Base-by-base conservation (phyloP, 2,113 vertebrate genomes). In the Catharus fuscescens region DNA sequence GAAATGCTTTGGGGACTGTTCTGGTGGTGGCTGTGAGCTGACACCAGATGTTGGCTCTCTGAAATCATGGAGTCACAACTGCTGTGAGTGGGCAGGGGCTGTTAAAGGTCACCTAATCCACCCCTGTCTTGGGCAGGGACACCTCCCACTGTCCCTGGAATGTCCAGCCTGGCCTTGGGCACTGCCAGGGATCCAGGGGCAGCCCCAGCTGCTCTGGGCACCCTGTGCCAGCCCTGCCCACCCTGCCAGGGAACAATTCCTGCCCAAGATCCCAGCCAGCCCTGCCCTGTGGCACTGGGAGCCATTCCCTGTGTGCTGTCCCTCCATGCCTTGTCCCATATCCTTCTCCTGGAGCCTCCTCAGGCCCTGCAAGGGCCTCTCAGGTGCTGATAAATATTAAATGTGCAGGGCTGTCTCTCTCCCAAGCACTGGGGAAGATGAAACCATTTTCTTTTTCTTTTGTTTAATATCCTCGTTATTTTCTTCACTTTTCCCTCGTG, bases 291-390 rank as follows among this genome's bases (percentile, higher is more conserved):
- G 29, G 6, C 52, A 50, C 0, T 86, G 61, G 61, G 7, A 70
- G 40, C 48, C 65, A 31, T 71, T 79, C 40, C 57, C 28, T 71
- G 48, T 0, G 0, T 56, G 13, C 42, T 80, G 48, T 34, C 48
- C 57, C 64, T 61, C 4, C 14, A 4, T 0, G n/a, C 45, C 57
- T 48, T 48, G 48, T 62, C 85, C 65, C n/a, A 34, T 34, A 34
- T 34, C 34, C 34, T 34, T 34, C n/a, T 62, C 56, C 40, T 62
- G 57, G 48, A 71, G 19, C n/a, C 24, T n/a, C 73, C 79, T 14
- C 1, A 9, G 56, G 19, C 8, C 0, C 48, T 54, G 56, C 0
- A 0, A 34, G 7, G 2, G n/a, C 16, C n/a, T 61, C 48, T 62
- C 0, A 62, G 28, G 8, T 2, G 8, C 18, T 14, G 36, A 9